Percentiles rank a stretch among this genome's conserved stretches.
Conservation (phyloP, 2,888 invertebrate species). For the Campoplex capitator region DNA sequence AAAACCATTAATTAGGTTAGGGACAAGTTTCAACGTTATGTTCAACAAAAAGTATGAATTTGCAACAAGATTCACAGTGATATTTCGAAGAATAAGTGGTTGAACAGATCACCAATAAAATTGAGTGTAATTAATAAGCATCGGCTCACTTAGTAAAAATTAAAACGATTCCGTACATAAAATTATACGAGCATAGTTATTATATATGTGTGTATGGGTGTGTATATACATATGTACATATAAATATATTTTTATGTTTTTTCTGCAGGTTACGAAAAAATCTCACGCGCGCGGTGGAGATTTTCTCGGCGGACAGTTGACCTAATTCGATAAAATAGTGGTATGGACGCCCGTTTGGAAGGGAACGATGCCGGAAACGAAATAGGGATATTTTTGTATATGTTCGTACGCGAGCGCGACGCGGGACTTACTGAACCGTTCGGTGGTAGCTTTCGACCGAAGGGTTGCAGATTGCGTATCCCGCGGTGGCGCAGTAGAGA, state of each 20-base stretch:
- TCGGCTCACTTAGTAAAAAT: slow-evolving; percentile 50
- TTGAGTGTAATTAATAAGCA: slow-evolving; percentile 37
- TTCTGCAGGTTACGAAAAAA: slow-evolving; percentile 43
- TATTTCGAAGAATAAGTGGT: neutral
- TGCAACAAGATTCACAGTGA: neutral
- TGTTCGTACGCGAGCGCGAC: slow-evolving; percentile 72
- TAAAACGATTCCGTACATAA: slow-evolving; percentile 8
- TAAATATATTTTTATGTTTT: slow-evolving; percentile 2
- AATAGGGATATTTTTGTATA: slow-evolving; percentile 53
- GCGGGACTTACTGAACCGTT: slow-evolving; percentile 73
- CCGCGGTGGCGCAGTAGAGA: slow-evolving; percentile 67
- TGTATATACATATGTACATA: neutral
- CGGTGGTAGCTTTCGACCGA: slow-evolving; percentile 48
- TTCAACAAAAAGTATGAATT: neutral
- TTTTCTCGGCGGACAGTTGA: slow-evolving; percentile 70
- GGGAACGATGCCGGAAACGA: slow-evolving; percentile 40
- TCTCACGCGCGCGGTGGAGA: slow-evolving; percentile 55
- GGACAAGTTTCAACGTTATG: neutral
- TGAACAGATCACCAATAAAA: neutral
- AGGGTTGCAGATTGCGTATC: slow-evolving; percentile 45
- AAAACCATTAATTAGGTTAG: neutral
- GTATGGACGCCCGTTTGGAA: slow-evolving; percentile 40
- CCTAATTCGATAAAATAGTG: slow-evolving; percentile 70
- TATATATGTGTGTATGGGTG: neutral
- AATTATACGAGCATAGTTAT: neutral